Conservation (phyloP, 2,797 vertebrate genomes). For the Neomorphus geoffroyi region DNA sequence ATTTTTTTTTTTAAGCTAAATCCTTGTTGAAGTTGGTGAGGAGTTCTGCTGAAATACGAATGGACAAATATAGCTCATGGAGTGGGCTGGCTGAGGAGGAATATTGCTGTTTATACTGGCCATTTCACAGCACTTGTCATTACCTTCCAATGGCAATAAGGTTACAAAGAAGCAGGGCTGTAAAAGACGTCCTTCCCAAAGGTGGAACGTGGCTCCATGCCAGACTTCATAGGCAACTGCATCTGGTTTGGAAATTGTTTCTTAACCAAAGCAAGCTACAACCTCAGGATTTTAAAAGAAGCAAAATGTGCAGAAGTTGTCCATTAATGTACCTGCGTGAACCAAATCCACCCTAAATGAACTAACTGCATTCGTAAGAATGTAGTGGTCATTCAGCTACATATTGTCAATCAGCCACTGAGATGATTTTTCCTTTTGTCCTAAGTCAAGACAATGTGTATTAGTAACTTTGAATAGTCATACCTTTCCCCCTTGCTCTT, state of each 20-base stretch:
- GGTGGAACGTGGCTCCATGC: background rate
- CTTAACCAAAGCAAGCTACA: background rate
- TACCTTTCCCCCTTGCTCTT: accelerated
- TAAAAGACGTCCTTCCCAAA: conserved; percentile 37
- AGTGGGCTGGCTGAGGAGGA: background rate
- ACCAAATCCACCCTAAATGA: background rate
- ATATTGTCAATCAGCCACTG: background rate
- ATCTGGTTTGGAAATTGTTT: conserved; percentile 27
- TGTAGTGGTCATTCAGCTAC: background rate
- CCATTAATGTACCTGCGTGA: background rate
- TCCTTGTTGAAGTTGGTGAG: background rate
- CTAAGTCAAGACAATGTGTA: background rate
- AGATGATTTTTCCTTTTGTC: background rate
- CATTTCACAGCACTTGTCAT: conserved; percentile 25
- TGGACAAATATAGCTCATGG: background rate
- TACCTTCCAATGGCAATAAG: conserved; percentile 25
- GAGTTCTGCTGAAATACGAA: background rate
- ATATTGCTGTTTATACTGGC: background rate
- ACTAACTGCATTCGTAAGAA: background rate
- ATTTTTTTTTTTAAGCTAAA: background rate
- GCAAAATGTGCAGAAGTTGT: background rate
- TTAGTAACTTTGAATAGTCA: background rate
- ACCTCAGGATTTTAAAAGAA: background rate
- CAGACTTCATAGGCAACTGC: background rate
- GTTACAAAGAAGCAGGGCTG: conserved; percentile 3